Percentiles rank a stretch among this genome's conserved stretches.
Evolutionary conservation across 2,888 invertebrate species (phyloP).

Genomic region (Xanthorhoe spadicearia): DNA sequence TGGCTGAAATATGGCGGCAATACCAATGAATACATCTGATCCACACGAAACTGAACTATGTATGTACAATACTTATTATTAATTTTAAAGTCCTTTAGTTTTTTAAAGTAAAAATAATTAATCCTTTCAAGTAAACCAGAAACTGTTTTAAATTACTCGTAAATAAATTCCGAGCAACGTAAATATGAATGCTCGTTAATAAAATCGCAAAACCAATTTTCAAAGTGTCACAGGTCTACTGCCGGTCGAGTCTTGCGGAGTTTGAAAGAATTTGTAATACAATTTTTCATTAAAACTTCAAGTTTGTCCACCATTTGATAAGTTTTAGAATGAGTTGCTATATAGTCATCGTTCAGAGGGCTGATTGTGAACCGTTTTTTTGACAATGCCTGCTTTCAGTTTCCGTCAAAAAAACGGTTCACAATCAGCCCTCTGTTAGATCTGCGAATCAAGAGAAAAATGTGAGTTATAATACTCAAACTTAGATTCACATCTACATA

Average conservation of each 20-base stretch:
- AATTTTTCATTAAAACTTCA: constrained; percentile 45
- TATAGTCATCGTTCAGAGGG: too few relatives aligned
- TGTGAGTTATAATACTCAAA: too few relatives aligned
- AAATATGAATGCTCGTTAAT: constrained; percentile 53
- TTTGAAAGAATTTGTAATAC: constrained; percentile 49
- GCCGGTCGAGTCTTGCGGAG: constrained; percentile 40
- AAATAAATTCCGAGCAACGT: constrained; percentile 20
- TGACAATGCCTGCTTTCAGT: too few relatives aligned
- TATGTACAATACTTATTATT: background rate
- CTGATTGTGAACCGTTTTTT: too few relatives aligned
- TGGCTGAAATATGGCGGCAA: constrained; percentile 44
- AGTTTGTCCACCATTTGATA: background rate
- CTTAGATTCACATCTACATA: too few relatives aligned
- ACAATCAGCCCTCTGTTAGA: too few relatives aligned
- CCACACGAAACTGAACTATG: background rate
- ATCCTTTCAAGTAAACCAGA: background rate
- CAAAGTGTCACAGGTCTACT: constrained; percentile 55
- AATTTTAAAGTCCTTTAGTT: too few relatives aligned
- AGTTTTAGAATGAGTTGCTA: too few relatives aligned
- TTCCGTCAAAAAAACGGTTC: too few relatives aligned
- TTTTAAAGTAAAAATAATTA: background rate
- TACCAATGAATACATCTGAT: constrained; percentile 27
- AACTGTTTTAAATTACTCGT: constrained; percentile 5
- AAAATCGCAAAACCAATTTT: constrained; percentile 62
- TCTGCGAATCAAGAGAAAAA: too few relatives aligned